These are phyloP conservation scores for Xenopus tropicalis DNA, from an alignment of 2,113 vertebrate species.

Conservation along the genomic window UCB_Xtro_10.0 CM004448.2:99172501-99173000, in stretches of 20 bases:
- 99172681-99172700: constrained; percentile 38
- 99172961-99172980: constrained; percentile 26
- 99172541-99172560: too few relatives aligned
- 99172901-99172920: constrained; percentile 24
- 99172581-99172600: too few relatives aligned
- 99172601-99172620: too few relatives aligned
- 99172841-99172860: background rate
- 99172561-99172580: too few relatives aligned
- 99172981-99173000: constrained; percentile 26
- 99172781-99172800: background rate
- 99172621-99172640: constrained; percentile 21
- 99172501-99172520: too few relatives aligned
- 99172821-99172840: background rate
- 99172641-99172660: constrained; percentile 13
- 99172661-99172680: constrained; percentile 30
- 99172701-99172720: constrained; percentile 26
- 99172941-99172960: background rate
- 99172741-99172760: constrained; percentile 32
- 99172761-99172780: too few relatives aligned
- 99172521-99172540: too few relatives aligned
- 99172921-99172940: constrained; percentile 14
- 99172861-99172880: constrained; percentile 25
- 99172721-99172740: constrained; percentile 47
- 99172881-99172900: background rate
- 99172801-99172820: constrained; percentile 12